Percentiles rank a stretch among this genome's conserved stretches.
phyloP scores from a whole-genome alignment of 2,888 invertebrate species.

The Neoascia interrupta region DNA sequence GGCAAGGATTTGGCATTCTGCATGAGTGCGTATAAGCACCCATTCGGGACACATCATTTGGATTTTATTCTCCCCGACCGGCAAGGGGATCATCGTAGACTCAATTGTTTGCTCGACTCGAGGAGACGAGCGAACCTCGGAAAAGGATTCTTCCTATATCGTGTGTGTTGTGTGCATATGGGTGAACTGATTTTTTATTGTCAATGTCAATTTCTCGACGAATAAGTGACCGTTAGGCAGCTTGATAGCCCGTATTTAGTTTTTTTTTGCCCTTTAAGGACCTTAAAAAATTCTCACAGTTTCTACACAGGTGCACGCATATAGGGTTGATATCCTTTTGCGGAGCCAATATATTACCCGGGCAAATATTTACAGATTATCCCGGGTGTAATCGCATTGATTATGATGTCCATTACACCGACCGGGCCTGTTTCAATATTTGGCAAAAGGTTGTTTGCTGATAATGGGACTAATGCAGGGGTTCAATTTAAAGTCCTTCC shows the following conservation, averaged over 20 bases:
- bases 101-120: constrained; percentile 46
- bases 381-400: constrained; percentile 58
- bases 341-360: constrained; percentile 17
- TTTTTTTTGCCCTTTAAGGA: background rate
- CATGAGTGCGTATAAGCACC: constrained; percentile 66
- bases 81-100: constrained; percentile 26
- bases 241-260: constrained; percentile 48
- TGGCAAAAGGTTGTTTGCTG: constrained; percentile 54
- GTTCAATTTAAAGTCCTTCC: constrained; percentile 46
- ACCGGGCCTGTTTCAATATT: constrained; percentile 50
- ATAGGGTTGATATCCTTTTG: constrained; percentile 36
- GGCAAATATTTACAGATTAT: constrained; percentile 64
- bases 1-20: constrained; percentile 65
- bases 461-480: constrained; percentile 54
- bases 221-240: constrained; percentile 49
- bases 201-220: constrained; percentile 51
- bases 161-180: too few relatives aligned
- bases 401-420: constrained; percentile 60
- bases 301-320: constrained; percentile 33
- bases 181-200: too few relatives aligned
- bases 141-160: constrained; percentile 13
- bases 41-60: constrained; percentile 65
- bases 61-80: constrained; percentile 30
- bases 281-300: too few relatives aligned
- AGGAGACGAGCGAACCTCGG: constrained; percentile 1